Conservation (phyloP, 2,113 vertebrate genomes). For the Ochotona curzoniae region DNA sequence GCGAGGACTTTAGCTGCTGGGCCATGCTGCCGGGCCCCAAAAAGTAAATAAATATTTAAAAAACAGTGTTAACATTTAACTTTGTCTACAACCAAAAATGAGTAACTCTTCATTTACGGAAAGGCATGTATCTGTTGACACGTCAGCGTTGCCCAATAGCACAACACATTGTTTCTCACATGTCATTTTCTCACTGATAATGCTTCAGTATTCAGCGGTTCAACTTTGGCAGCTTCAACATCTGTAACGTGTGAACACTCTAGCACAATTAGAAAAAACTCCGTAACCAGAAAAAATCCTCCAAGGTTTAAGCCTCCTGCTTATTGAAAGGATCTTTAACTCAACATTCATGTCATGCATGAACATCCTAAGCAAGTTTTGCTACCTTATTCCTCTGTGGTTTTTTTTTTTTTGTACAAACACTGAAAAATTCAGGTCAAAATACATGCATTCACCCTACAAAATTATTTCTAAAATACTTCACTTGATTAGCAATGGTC, state of each 20-base stretch:
- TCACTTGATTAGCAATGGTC: not conserved
- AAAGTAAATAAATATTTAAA: not conserved
- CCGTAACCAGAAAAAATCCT: not conserved
- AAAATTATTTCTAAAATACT: not conserved
- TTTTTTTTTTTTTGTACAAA: not conserved
- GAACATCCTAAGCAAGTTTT: not conserved
- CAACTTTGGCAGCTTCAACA: conserved; percentile 3
- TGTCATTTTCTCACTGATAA: conserved; percentile 18
- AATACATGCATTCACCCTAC: not conserved
- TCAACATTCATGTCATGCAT: not conserved
- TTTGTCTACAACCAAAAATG: not conserved
- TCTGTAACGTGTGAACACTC: not conserved
- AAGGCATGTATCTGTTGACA: not conserved
- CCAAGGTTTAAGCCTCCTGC: not conserved
- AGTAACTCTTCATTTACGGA: not conserved
- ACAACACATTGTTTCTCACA: not conserved
- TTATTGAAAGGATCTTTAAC: not conserved
- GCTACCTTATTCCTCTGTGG: not conserved
- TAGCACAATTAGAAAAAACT: not conserved
- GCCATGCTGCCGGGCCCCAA: too few relatives aligned
- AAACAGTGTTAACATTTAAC: not conserved
- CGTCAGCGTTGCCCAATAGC: not conserved
- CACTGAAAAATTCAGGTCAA: not conserved
- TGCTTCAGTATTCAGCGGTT: not conserved
- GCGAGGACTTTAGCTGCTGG: too few relatives aligned